Evolutionary conservation across 2,888 invertebrate genomes (phyloP).

Genomic region (Tanypteryx hageni): DNA sequence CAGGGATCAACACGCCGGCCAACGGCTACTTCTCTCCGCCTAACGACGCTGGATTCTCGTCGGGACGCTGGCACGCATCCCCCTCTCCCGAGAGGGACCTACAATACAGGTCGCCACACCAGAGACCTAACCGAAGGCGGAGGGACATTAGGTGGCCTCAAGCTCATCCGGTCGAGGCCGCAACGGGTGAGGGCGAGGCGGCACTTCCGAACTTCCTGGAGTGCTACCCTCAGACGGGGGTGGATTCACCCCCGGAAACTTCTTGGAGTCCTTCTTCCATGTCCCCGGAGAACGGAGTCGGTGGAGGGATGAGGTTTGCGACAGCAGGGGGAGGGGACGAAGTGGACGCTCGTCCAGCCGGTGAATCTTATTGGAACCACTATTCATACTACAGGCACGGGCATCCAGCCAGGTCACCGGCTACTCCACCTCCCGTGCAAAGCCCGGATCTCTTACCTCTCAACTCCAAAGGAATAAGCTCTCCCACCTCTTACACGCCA

Average conservation of each 20-base stretch:
- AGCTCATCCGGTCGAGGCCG: conserved; percentile 37
- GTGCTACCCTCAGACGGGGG: conserved; percentile 53
- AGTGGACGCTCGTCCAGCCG: background rate
- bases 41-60: conserved; percentile 71
- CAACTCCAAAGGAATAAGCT: conserved; percentile 4
- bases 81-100: background rate
- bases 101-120: conserved; percentile 7
- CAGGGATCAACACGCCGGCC: conserved; percentile 71
- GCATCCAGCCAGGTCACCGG: conserved; percentile 39
- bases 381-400: conserved; percentile 23
- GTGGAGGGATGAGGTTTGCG: background rate
- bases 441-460: conserved; percentile 21
- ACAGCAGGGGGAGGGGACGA: conserved; percentile 26
- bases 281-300: conserved; percentile 65
- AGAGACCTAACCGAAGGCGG: background rate
- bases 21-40: conserved; percentile 75
- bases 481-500: conserved; percentile 40
- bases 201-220: conserved; percentile 70
- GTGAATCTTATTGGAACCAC: background rate
- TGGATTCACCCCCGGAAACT: conserved; percentile 57
- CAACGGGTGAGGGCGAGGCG: conserved; percentile 69
- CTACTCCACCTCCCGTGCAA: conserved; percentile 7
- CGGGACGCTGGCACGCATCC: background rate
- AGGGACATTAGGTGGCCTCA: conserved; percentile 37
- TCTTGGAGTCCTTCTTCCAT: conserved; percentile 66